Evolutionary conservation across 2,797 vertebrate species (phyloP).

Genomic region (Sebastes steindachneri): DNA sequence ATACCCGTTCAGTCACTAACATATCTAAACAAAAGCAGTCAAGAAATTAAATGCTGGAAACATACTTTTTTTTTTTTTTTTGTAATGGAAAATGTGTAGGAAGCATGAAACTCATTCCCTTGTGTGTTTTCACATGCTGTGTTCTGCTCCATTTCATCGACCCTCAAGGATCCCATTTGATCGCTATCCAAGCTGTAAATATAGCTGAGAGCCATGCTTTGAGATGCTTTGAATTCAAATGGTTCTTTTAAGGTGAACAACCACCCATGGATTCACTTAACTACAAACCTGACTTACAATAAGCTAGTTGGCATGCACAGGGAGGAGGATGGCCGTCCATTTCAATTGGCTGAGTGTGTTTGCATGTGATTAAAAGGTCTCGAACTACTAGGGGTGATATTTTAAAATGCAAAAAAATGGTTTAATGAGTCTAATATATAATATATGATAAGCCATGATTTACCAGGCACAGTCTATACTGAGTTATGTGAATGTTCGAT

Average conservation of each 20-base stretch:
- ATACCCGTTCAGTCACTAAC: not conserved
- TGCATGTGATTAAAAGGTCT: constrained; percentile 61
- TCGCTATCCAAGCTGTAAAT: constrained; percentile 64
- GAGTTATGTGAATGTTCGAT: not conserved
- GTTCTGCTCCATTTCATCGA: constrained; percentile 45
- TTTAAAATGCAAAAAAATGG: constrained; percentile 40
- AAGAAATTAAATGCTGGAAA: not conserved
- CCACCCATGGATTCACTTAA: constrained; percentile 48
- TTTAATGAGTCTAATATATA: constrained; percentile 41
- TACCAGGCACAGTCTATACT: not conserved
- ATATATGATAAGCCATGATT: constrained; percentile 38
- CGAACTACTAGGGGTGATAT: constrained; percentile 3
- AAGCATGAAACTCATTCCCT: constrained; percentile 60
- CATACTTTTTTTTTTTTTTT: not conserved
- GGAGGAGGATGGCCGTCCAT: constrained; percentile 12
- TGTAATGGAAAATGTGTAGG: constrained; percentile 38
- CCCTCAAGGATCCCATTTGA: constrained; percentile 62
- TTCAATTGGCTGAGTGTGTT: constrained; percentile 33
- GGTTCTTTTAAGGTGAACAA: constrained; percentile 47
- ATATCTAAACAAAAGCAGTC: not conserved
- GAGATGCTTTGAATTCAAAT: constrained; percentile 62
- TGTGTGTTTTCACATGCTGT: constrained; percentile 37
- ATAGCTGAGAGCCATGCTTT: constrained; percentile 51
- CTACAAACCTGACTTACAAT: constrained; percentile 56
- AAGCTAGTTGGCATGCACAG: constrained; percentile 59